Evolutionary conservation across 1,140 invertebrate species (phyloP).

Genomic region (Wiebesia pumilae): DNA sequence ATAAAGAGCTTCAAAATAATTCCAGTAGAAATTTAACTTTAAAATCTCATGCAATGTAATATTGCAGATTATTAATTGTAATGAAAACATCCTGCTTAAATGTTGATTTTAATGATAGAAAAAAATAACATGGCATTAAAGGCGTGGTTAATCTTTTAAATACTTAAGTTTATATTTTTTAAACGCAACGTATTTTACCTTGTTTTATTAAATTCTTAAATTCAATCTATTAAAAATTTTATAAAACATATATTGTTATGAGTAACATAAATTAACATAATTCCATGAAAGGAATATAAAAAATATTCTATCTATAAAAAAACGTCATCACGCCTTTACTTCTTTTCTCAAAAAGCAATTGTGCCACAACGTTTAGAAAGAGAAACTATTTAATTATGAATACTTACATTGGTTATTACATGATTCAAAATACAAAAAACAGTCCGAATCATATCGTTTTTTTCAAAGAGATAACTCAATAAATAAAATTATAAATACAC

Average conservation of each 20-base stretch:
- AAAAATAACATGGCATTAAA: background rate
- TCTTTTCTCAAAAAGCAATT: background rate
- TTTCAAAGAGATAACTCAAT: background rate
- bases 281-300: background rate
- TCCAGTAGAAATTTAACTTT: background rate
- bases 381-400: background rate
- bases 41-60: background rate
- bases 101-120: background rate
- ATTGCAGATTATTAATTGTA: background rate
- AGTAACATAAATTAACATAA: background rate
- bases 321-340: background rate
- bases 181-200: background rate
- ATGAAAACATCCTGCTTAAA: background rate
- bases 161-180: background rate
- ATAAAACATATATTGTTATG: background rate
- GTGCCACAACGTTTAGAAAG: background rate
- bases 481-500: background rate
- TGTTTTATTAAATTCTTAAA: background rate
- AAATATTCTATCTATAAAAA: background rate
- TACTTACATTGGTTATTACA: background rate
- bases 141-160: background rate
- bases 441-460: background rate
- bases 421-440: background rate
- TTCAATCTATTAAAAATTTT: background rate
- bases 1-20: slow-evolving; percentile 4